phyloP scores from a whole-genome alignment of 2,113 vertebrate genomes.

The Saccopteryx bilineata region DNA sequence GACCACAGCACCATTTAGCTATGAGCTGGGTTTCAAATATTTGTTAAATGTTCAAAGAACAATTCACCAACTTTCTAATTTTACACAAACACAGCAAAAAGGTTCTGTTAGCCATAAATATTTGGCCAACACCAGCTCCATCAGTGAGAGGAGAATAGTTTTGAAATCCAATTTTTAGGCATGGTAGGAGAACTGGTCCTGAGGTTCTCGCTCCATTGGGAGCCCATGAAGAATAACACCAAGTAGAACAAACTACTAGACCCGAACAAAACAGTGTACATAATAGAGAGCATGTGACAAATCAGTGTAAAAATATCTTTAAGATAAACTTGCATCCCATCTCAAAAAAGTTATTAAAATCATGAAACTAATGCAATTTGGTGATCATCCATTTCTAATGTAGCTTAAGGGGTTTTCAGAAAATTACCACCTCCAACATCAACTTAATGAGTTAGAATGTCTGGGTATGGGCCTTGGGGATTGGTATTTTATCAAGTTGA shows the following conservation, averaged over 20 bases:
- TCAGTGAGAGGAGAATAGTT: neutral
- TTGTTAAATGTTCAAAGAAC: neutral
- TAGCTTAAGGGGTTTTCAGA: neutral
- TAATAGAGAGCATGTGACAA: neutral
- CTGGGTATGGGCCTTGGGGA: neutral
- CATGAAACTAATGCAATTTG: neutral
- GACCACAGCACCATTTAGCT: neutral
- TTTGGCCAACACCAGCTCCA: neutral
- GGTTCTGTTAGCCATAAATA: neutral
- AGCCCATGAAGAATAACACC: neutral
- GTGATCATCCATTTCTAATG: neutral
- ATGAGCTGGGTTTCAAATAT: neutral
- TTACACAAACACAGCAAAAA: neutral
- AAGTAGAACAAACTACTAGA: neutral
- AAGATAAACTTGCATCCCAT: neutral
- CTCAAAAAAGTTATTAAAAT: conserved; percentile 6
- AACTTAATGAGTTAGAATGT: conserved; percentile 36
- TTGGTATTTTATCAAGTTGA: neutral
- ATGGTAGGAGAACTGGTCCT: neutral
- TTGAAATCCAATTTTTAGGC: conserved; percentile 26
- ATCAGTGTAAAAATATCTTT: neutral
- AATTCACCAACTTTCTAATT: neutral
- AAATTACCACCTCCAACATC: neutral
- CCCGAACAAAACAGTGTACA: neutral
- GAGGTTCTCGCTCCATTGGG: neutral